phyloP scores from a whole-genome alignment of 2,797 vertebrate genomes.

The Huso huso region DNA sequence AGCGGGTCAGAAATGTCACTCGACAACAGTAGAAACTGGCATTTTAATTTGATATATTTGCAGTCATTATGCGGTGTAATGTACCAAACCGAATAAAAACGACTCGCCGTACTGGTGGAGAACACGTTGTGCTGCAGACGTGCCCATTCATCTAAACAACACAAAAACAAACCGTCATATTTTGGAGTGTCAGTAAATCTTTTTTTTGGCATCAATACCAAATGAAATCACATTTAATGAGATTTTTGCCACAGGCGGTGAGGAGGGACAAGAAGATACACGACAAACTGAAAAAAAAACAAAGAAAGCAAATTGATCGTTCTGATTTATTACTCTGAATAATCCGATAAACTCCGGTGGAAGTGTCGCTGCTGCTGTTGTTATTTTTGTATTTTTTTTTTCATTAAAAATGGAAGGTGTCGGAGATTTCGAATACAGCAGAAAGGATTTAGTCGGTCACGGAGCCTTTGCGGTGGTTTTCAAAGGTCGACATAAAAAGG shows the following conservation, averaged over 20 bases:
- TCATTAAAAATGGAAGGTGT: slow-evolving; percentile 77
- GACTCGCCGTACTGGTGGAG: slow-evolving; percentile 12
- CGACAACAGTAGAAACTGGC: no score
- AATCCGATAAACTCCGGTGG: background rate
- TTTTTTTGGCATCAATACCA: background rate
- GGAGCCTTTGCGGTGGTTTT: slow-evolving; percentile 96
- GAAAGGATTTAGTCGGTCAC: slow-evolving; percentile 92
- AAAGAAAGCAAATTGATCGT: background rate
- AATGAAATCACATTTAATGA: background rate
- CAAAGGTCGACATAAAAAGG: slow-evolving; percentile 93
- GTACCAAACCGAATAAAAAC: no score
- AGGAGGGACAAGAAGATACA: background rate
- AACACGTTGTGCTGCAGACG: slow-evolving; percentile 5
- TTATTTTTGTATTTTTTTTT: slow-evolving; percentile 24
- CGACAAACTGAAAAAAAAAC: background rate
- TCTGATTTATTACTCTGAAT: background rate
- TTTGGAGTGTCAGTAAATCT: slow-evolving; percentile 5
- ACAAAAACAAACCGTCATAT: background rate
- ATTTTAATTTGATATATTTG: slow-evolving; percentile 1
- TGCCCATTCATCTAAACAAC: slow-evolving; percentile 17
- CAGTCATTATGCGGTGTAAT: slow-evolving; percentile 23
- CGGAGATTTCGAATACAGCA: slow-evolving; percentile 95
- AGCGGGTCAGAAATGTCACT: no score
- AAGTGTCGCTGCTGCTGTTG: background rate
- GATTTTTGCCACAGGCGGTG: background rate